These are phyloP conservation scores for Schizopygopsis pylzovi DNA, from an alignment of 2,797 vertebrate genomes.

Conservation along the genomic window DNA sequence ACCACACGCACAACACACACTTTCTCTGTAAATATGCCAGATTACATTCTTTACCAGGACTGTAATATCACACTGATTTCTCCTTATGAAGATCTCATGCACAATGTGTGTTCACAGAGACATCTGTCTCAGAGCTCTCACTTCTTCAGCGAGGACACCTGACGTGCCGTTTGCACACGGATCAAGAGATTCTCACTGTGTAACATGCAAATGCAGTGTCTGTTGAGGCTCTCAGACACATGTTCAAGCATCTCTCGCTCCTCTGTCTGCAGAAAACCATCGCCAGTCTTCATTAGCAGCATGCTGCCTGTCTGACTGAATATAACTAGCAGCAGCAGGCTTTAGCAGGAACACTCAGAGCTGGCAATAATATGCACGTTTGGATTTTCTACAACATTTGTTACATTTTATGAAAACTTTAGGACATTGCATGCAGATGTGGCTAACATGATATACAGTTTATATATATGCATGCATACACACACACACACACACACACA, in stretches of 20 bases:
- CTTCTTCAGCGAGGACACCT: conserved; percentile 44
- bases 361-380: background rate
- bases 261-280: conserved; percentile 40
- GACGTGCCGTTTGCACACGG: conserved; percentile 34
- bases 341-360: conserved; percentile 61
- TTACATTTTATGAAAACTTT: too few relatives aligned
- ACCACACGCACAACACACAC: too few relatives aligned
- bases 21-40: background rate
- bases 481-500: too few relatives aligned
- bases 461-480: too few relatives aligned
- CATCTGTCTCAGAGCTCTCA: background rate
- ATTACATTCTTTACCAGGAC: background rate
- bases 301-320: conserved; percentile 77
- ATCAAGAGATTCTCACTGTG: conserved; percentile 53
- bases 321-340: conserved; percentile 75
- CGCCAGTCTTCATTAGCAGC: conserved; percentile 73
- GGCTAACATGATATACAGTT: too few relatives aligned
- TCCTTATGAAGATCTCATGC: conserved; percentile 11
- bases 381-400: background rate
- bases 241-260: conserved; percentile 23
- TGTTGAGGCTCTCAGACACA: conserved; percentile 18
- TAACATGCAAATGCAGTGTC: conserved; percentile 46
- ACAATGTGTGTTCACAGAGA: background rate
- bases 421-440: background rate
- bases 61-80: background rate